Evolutionary conservation across 2,888 invertebrate genomes (phyloP), one percentile per base, ranked within the genome.

Genomic region (Helleia helle): DNA sequence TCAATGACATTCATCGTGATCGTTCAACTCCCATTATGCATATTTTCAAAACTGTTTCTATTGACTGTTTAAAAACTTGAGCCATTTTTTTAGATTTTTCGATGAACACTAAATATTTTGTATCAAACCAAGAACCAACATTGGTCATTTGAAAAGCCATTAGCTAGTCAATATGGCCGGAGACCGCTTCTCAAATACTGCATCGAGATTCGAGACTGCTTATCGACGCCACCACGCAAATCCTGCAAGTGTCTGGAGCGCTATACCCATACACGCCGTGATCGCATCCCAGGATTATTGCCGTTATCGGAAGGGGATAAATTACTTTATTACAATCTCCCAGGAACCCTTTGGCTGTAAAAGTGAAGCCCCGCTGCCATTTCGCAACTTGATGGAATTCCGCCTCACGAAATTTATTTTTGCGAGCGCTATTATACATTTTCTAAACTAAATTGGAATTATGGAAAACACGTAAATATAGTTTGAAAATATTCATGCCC

Each of bases 221-320:
- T 53, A 63, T 62, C 62, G 48, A 37, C 43, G 40, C 39, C 44
- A 44, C 51, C 57, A 58, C 58, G 52, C 58, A 52, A 55, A 49
- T 50, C 48, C 59, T 49, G 18, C n/a, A n/a, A 11, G 34, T 12
- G 34, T 31, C 31, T 34, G 34, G 34, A 34, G 17, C 34, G 8
- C 22, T 18, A 11, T 11, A 31, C 9, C 17, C 22, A 11, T 12
- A 15, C 18, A 18, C 48, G 46, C 43, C 44, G 43, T 53, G 53
- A 44, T 51, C 46, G 57, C 59, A 60, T 58, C 54, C 51, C 51
- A 51, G 70, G 76, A 77, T 80, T 77, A 79, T 76, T 75, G 65
- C 62, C 51, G 71, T 72, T 80, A 79, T 79, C 79, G 75, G 65
- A 64, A 74, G 65, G 73, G 75, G 75, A 74, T 80, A 79, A 77